phyloP scores from a whole-genome alignment of 2,888 invertebrate species.

The Aethes cnicana region DNA sequence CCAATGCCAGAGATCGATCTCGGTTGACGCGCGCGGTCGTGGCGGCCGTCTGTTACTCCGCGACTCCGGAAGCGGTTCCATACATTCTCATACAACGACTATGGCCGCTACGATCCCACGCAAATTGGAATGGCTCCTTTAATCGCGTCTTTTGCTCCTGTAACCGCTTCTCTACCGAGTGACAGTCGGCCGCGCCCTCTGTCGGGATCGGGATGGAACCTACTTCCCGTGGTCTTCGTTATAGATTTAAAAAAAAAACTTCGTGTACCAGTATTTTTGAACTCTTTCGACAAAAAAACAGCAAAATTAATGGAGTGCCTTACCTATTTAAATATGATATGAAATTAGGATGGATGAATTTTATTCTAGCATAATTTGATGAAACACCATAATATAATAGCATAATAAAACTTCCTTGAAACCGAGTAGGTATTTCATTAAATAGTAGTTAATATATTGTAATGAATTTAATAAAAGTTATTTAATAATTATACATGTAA shows the following conservation, averaged over 20 bases:
- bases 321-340: conserved; percentile 80
- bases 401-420: conserved; percentile 69
- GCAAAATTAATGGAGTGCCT: conserved; percentile 82
- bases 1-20: too few species aligned
- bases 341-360: conserved; percentile 79
- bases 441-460: conserved; percentile 60
- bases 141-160: too few species aligned
- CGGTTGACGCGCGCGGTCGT: too few species aligned
- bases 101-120: too few species aligned
- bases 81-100: too few species aligned
- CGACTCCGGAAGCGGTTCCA: too few species aligned
- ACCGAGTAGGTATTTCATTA: conserved; percentile 62
- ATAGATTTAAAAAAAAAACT: conserved; percentile 54
- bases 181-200: too few species aligned
- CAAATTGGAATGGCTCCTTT: too few species aligned
- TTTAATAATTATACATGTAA: conserved; percentile 54
- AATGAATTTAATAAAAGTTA: conserved; percentile 65
- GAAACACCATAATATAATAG: conserved; percentile 80
- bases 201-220: too few species aligned
- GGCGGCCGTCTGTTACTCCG: too few species aligned
- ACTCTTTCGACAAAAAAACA: conserved; percentile 71
- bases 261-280: conserved; percentile 63
- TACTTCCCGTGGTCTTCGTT: conserved; percentile 78
- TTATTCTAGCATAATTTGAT: conserved; percentile 81
- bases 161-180: too few species aligned